Conservation (phyloP, 2,888 invertebrate genomes). For the Amiota communis region DNA sequence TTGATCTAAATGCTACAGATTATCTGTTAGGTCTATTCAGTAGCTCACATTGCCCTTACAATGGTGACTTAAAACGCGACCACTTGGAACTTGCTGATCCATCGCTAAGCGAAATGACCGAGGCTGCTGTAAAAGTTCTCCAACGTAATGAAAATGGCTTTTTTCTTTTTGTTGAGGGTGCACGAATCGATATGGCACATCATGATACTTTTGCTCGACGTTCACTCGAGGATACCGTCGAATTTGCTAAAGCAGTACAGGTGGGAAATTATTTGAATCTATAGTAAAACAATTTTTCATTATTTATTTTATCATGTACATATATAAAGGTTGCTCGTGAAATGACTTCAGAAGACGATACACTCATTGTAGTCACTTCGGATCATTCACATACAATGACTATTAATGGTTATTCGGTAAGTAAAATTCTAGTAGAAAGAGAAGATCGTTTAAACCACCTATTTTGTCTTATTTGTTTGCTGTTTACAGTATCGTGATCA, state of each 20-base stretch:
- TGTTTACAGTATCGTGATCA: constrained; percentile 74
- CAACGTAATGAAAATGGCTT: constrained; percentile 78
- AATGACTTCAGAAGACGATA: constrained; percentile 80
- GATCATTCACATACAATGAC: constrained; percentile 88
- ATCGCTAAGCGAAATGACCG: constrained; percentile 81
- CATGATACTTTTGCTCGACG: constrained; percentile 80
- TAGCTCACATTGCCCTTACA: constrained; percentile 77
- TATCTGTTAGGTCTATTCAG: constrained; percentile 77
- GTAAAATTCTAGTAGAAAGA: constrained; percentile 58
- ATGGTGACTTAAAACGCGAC: constrained; percentile 75
- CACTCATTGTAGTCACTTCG: constrained; percentile 87
- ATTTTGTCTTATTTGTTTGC: background rate
- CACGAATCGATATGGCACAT: constrained; percentile 75
- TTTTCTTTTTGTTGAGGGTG: constrained; percentile 83
- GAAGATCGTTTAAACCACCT: background rate
- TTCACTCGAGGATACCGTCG: constrained; percentile 87
- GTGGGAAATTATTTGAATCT: constrained; percentile 45
- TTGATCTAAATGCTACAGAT: constrained; percentile 75
- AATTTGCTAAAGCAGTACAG: constrained; percentile 82
- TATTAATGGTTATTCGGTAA: constrained; percentile 82
- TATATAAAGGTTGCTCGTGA: constrained; percentile 75
- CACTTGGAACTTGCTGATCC: constrained; percentile 75
- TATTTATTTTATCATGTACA: too few species aligned
- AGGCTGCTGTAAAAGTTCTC: constrained; percentile 79
- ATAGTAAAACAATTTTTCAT: too few species aligned